These are phyloP conservation scores for Xiphorhynchus erythropygius DNA, from an alignment of 2,797 vertebrate genomes.

Conservation along the genomic window DNA sequence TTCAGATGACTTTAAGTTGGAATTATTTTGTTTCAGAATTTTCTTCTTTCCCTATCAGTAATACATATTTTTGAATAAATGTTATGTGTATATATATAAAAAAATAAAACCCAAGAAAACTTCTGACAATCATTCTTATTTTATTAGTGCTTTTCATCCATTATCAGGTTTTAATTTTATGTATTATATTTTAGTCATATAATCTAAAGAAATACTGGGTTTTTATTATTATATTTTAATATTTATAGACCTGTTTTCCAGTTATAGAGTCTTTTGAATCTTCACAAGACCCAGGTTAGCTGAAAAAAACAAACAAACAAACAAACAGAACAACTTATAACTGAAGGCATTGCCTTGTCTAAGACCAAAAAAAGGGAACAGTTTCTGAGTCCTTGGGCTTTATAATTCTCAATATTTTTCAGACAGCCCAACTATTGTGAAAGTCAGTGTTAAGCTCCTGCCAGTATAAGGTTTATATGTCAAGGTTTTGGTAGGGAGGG, in stretches of 20 bases:
- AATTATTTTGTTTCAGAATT: background rate
- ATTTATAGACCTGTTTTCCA: background rate
- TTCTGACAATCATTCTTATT: background rate
- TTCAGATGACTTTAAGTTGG: background rate
- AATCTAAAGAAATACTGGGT: background rate
- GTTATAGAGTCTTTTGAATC: background rate
- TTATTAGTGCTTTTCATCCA: background rate
- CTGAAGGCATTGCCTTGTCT: background rate
- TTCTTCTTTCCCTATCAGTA: background rate
- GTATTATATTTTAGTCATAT: background rate
- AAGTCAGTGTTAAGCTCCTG: background rate
- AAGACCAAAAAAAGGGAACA: background rate
- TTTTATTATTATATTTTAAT: background rate
- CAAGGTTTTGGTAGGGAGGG: rapidly evolving
- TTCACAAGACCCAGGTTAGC: background rate
- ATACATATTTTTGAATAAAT: background rate
- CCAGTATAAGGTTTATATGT: background rate
- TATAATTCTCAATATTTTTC: background rate
- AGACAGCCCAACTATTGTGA: background rate
- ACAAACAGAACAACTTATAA: background rate
- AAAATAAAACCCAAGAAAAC: background rate
- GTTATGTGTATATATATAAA: background rate
- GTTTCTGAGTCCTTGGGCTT: background rate
- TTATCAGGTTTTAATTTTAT: background rate
- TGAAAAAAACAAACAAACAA: background rate